Conservation (phyloP, 1,140 invertebrate genomes). For the Bombus sylvicola region DNA sequence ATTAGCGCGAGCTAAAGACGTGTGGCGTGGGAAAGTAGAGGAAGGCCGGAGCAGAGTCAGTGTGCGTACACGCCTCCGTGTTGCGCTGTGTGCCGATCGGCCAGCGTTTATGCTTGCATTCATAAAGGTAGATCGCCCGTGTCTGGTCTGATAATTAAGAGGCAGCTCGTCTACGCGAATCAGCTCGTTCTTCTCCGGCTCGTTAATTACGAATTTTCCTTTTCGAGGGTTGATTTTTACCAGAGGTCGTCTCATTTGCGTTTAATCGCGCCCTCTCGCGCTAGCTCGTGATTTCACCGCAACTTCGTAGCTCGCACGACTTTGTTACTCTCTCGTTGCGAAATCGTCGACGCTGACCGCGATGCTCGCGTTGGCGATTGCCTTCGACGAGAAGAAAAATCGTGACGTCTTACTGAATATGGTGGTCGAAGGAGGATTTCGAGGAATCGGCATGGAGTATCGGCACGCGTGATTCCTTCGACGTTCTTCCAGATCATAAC, state of each 20-base stretch:
- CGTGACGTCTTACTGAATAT: neutral
- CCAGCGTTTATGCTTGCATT: conserved; percentile 13
- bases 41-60: neutral
- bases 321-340: neutral
- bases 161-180: neutral
- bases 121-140: conserved; percentile 26
- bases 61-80: conserved; percentile 23
- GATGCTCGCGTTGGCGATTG: neutral
- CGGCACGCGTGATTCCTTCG: neutral
- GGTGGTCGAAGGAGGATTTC: neutral
- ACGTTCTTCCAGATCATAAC: neutral
- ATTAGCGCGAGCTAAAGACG: conserved; percentile 60
- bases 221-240: conserved; percentile 10
- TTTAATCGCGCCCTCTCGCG: conserved; percentile 15
- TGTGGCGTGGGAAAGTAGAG: conserved; percentile 58
- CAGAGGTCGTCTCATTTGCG: neutral
- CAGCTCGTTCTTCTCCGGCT: neutral
- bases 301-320: too few relatives aligned
- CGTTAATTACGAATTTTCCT: conserved; percentile 51
- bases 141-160: conserved; percentile 33
- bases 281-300: neutral
- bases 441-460: neutral
- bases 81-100: conserved; percentile 1
- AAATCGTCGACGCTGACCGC: neutral
- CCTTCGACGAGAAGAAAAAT: neutral